A percentile compares a stretch with the other conserved stretches of the same genome.
These are phyloP conservation scores for Catharus fuscescens DNA, from an alignment of 2,113 vertebrate genomes.

Conservation along the genomic window DNA sequence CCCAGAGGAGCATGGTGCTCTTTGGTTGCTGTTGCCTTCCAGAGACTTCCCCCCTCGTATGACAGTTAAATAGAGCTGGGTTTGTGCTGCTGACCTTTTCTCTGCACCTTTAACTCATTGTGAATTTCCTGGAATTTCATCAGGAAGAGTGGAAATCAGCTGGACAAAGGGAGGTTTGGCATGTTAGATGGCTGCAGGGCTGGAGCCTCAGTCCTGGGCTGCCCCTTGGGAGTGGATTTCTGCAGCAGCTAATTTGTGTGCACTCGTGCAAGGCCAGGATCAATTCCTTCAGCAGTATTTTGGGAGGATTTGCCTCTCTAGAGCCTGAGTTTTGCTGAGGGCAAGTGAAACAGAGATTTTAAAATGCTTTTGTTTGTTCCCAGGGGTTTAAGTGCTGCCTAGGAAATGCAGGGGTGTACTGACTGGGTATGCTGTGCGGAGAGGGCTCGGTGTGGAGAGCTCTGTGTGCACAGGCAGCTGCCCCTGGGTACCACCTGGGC, in stretches of 20 bases:
- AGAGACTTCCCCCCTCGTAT: rapidly evolving
- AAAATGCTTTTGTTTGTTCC: background rate
- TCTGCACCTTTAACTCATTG: background rate
- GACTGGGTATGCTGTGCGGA: rapidly evolving
- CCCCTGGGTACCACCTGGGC: background rate
- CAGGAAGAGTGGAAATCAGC: background rate
- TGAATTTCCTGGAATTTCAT: background rate
- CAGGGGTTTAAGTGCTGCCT: background rate
- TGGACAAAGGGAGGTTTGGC: background rate
- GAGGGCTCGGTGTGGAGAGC: background rate
- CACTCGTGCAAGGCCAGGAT: background rate
- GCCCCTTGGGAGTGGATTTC: background rate
- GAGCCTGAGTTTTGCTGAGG: background rate
- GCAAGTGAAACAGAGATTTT: background rate
- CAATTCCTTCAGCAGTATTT: background rate
- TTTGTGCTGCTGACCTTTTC: background rate
- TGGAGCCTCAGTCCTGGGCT: background rate
- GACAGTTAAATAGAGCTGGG: background rate
- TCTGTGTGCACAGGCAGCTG: background rate
- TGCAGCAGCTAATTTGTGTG: background rate
- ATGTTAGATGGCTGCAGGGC: background rate
- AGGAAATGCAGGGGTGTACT: background rate
- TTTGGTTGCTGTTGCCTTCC: background rate
- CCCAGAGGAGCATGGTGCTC: background rate
- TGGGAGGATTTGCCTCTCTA: background rate